Conservation (phyloP, 2,797 vertebrate species). For the Aulostomus chinensis region DNA sequence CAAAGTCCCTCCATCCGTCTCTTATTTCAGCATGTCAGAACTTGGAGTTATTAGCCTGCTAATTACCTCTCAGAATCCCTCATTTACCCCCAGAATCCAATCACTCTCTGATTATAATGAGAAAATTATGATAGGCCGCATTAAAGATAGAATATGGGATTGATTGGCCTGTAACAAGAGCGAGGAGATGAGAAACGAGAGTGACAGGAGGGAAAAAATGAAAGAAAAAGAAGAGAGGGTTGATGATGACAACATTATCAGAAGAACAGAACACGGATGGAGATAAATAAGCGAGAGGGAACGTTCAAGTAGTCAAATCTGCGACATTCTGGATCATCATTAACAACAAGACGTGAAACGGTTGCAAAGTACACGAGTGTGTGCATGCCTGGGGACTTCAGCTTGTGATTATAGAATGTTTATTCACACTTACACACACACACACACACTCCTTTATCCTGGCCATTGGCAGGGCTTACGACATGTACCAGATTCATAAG, state of each 20-base stretch:
- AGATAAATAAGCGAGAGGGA: no score
- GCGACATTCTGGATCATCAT: no score
- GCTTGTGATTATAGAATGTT: constrained; percentile 45
- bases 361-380: not conserved
- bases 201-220: no score
- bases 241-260: no score
- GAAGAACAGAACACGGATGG: no score
- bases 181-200: no score
- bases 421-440: no score
- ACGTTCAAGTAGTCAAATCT: no score
- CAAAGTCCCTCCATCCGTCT: constrained; percentile 71
- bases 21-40: constrained; percentile 71
- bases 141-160: constrained; percentile 77
- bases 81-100: constrained; percentile 78
- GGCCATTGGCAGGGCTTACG: constrained; percentile 42
- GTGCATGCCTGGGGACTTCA: constrained; percentile 9
- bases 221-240: no score
- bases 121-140: constrained; percentile 74
- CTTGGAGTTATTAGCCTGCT: constrained; percentile 74
- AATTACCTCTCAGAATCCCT: constrained; percentile 80
- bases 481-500: constrained; percentile 49
- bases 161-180: no score
- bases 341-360: no score
- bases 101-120: constrained; percentile 80
- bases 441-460: constrained; percentile 39